phyloP scores from a whole-genome alignment of 2,113 vertebrate species.

The Lophius piscatorius region DNA sequence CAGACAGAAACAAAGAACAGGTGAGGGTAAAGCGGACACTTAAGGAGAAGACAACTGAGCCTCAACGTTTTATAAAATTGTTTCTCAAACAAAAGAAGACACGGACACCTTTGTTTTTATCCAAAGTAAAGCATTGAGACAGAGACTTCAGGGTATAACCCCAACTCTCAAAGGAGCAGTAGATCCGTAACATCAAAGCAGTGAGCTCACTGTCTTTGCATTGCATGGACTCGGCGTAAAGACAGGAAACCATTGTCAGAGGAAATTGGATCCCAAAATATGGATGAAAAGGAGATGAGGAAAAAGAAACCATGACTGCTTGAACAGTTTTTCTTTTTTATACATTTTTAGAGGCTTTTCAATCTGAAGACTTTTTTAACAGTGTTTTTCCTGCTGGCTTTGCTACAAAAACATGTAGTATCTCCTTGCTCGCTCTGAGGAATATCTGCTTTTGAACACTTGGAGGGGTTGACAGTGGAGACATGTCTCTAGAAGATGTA shows the following conservation, averaged over 20 bases:
- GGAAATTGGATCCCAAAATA: conserved; percentile 44
- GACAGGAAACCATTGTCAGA: conserved; percentile 16
- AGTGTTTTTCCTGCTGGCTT: neutral
- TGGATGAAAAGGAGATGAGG: conserved; percentile 37
- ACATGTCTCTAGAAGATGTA: conserved; percentile 77
- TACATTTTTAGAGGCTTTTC: neutral
- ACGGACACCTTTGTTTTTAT: neutral
- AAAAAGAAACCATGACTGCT: conserved; percentile 15
- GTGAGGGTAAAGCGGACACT: conserved; percentile 28
- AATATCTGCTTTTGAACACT: conserved; percentile 23
- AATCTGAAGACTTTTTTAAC: neutral
- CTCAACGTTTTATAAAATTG: conserved; percentile 13
- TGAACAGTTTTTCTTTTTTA: conserved; percentile 6
- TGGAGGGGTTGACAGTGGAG: conserved; percentile 18
- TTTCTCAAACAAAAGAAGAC: conserved; percentile 23
- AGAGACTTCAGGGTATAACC: conserved; percentile 19
- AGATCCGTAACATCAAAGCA: conserved; percentile 54
- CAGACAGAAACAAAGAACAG: conserved; percentile 33
- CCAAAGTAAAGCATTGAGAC: conserved; percentile 7
- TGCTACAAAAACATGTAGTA: conserved; percentile 26
- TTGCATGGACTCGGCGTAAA: conserved; percentile 50
- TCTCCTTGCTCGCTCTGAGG: conserved; percentile 1
- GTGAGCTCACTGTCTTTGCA: conserved; percentile 52
- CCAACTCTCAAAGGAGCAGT: conserved; percentile 43
- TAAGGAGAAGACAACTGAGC: conserved; percentile 11